Evolutionary conservation across 92 coral and sea anemone genomes (phyloP), one percentile per base, ranked within the genome.

Genomic region (Epizoanthus stellaris): DNA sequence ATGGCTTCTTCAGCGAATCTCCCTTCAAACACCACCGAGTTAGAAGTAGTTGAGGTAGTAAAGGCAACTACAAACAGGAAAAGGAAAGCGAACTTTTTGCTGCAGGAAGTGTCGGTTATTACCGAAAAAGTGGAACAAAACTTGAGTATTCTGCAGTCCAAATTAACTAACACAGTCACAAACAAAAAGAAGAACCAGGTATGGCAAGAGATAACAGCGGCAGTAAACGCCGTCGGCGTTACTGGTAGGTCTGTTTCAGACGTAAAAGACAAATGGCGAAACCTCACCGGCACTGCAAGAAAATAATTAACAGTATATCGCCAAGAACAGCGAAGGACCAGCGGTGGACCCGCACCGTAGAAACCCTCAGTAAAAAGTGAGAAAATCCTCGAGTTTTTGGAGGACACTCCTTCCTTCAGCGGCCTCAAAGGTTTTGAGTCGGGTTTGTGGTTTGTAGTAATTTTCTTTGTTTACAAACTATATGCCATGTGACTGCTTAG

Each of bases 191-290:
- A 83, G 54, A 70, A 58, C 60, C 47, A 63, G 40, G 88, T 85
- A 49, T 63, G 88, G 88, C 67, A 85, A 47, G 59, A 66, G 13
- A 74, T 85, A 17, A 65, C 88, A 76, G 62, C 54, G 1, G 66
- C 67, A 11, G 76, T 85, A 4, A 63, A 84, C 65, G 74, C 75
- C 23, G 52, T 53, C 0, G 88, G 88, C 4, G 49, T 54, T 20
- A 63, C 74, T 12, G 3, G 3, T 36, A 34, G 81, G 56, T 73
- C 81, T 13, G 64, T 74, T 1, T n/a, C 2, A 1, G 82, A 85
- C 15, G 88, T 85, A 36, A 85, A 85, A 64, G 82, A 85, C 12
- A 85, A 85, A 54, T 73, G 88, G 88, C 62, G 81, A 72, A 84
- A 84, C 62, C 54, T 73, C 36, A 80, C 72, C 14, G 57, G 87